Conservation (phyloP, 2,888 invertebrate genomes). For the Endotricha flammealis region DNA sequence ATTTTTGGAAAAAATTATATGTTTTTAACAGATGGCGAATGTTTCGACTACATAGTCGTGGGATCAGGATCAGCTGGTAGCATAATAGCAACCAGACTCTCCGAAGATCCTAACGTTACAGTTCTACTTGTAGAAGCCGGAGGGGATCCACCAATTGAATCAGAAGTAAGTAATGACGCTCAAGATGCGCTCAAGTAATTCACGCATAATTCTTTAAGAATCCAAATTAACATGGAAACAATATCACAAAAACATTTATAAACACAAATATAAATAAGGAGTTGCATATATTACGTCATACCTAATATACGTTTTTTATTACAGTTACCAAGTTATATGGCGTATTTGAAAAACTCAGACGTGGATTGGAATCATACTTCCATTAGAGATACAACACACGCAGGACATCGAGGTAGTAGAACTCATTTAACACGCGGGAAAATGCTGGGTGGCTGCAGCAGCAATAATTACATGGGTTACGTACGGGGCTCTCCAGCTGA, state of each 20-base stretch:
- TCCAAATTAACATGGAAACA: too few relatives aligned
- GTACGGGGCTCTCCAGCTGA: conserved; percentile 29
- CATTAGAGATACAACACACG: conserved; percentile 8
- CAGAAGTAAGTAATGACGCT: too few relatives aligned
- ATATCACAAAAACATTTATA: too few relatives aligned
- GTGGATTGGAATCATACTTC: conserved; percentile 30
- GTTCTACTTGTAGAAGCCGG: conserved; percentile 20
- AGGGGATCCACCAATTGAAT: conserved; percentile 24
- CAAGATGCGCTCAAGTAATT: too few relatives aligned
- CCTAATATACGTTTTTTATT: too few relatives aligned
- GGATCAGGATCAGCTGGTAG: conserved; percentile 37
- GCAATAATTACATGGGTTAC: conserved; percentile 29
- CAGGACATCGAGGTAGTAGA: not conserved
- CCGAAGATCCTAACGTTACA: conserved; percentile 15
- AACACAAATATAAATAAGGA: too few relatives aligned
- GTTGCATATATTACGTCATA: too few relatives aligned
- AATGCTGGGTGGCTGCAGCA: conserved; percentile 39
- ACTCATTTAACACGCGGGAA: conserved; percentile 25
- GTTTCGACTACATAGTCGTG: conserved; percentile 33
- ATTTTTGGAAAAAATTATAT: too few relatives aligned
- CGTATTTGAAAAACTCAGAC: conserved; percentile 14
- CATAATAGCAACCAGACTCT: conserved; percentile 24
- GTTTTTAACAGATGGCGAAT: conserved; percentile 24
- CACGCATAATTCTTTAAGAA: too few relatives aligned
- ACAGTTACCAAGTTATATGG: conserved; percentile 23